Conservation (phyloP, 2,797 vertebrate species). For the Poecilia gillii region DNA sequence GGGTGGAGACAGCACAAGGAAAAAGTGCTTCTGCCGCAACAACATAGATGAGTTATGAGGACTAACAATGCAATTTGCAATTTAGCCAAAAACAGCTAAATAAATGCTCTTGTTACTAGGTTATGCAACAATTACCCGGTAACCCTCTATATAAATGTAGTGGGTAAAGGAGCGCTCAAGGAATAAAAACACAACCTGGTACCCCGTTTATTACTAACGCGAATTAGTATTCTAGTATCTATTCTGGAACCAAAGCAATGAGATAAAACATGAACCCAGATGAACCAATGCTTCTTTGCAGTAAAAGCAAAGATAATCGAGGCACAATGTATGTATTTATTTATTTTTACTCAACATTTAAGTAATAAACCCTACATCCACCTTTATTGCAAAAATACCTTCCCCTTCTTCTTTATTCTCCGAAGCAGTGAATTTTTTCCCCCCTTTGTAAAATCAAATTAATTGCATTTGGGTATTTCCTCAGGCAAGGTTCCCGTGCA, state of each 20-base stretch:
- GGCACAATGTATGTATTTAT: constrained; percentile 4
- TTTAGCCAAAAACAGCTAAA: background rate
- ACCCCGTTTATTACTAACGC: background rate
- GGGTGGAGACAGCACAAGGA: background rate
- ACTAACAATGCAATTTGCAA: background rate
- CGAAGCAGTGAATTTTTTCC: constrained; percentile 41
- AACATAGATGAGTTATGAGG: background rate
- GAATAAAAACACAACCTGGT: background rate
- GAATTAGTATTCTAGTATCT: background rate
- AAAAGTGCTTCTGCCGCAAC: background rate
- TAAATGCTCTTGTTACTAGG: background rate
- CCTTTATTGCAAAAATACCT: background rate
- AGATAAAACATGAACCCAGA: constrained; percentile 54
- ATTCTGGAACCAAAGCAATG: background rate
- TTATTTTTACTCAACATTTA: constrained; percentile 41
- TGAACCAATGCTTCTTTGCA: constrained; percentile 35
- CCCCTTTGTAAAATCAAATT: constrained; percentile 62
- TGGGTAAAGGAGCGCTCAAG: background rate
- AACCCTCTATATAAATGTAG: background rate
- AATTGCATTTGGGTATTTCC: constrained; percentile 74
- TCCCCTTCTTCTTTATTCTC: constrained; percentile 17
- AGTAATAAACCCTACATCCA: constrained; percentile 59
- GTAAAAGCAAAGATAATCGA: constrained; percentile 47
- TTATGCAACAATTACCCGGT: background rate
- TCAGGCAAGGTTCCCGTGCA: constrained; percentile 61